phyloP scores from a whole-genome alignment of 2,797 vertebrate species.

The Ataeniobius toweri region DNA sequence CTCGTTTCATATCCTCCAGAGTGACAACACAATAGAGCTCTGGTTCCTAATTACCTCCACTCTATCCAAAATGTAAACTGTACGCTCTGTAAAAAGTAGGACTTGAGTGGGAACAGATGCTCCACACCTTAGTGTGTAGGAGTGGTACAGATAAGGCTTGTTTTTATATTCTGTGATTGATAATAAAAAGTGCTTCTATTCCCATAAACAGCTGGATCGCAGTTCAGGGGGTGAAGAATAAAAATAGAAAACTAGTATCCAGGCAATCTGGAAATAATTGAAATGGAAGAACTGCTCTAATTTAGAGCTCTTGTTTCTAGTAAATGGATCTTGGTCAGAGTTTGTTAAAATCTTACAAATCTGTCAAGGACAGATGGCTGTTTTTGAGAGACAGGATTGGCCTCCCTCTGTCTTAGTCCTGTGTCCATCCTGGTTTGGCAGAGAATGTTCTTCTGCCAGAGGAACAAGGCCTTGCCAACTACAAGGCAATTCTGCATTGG shows the following conservation, averaged over 20 bases:
- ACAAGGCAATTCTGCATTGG: neutral
- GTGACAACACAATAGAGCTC: slow-evolving; percentile 33
- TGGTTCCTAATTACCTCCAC: slow-evolving; percentile 10
- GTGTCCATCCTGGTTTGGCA: neutral
- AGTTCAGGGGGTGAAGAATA: neutral
- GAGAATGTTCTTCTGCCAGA: neutral
- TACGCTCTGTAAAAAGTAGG: slow-evolving; percentile 2
- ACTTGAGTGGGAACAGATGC: slow-evolving; percentile 16
- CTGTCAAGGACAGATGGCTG: neutral
- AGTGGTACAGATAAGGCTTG: slow-evolving; percentile 6
- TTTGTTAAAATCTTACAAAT: neutral
- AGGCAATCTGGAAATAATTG: too few relatives aligned
- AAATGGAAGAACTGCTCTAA: too few relatives aligned
- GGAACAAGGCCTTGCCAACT: neutral
- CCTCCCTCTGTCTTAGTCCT: neutral
- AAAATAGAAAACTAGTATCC: neutral
- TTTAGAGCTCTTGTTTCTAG: neutral
- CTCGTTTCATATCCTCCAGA: slow-evolving; percentile 24
- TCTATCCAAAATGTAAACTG: slow-evolving; percentile 6
- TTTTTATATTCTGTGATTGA: slow-evolving; percentile 4
- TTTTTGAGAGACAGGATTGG: neutral
- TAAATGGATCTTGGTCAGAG: neutral
- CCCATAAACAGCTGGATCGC: neutral
- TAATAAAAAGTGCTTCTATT: neutral
- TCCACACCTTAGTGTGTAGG: slow-evolving; percentile 22